Base-by-base conservation (phyloP, 2,113 vertebrate genomes). In the Paratilapia polleni region DNA sequence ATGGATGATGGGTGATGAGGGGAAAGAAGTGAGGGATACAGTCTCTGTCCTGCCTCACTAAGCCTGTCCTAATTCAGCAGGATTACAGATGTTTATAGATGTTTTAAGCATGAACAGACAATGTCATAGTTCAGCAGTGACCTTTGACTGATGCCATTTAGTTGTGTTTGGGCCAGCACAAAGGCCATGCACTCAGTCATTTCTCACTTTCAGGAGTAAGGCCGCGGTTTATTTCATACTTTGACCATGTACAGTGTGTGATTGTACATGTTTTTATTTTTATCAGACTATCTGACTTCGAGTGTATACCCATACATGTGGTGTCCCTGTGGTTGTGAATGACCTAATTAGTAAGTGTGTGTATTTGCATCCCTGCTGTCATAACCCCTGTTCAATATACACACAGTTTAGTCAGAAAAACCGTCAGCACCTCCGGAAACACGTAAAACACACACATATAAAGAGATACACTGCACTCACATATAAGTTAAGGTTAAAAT, bases 1-100 rank as follows among this genome's bases (percentile, higher is more conserved):
- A 87, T 66, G 74, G 79, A 80, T 82, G 59, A 54, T 52, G 43
- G 43, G 43, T 8, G 59, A 73, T 64, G 77, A 78, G 63, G 61
- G 74, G 24, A 54, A 70, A 66, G 87, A 56, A 64, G 6, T 4
- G 59, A 79, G 60, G 52, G 20, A 68, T 76, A 31, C 41, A 41
- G 77, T 76, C 58, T 77, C 41, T 82, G 41, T 83, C 43, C 76
- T 56, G 86, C 77, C 36, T 70, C 70, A 38, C 82, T 90, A 57
- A 88, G 10, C 78, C 66, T 76, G 49, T 81, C 22, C 52, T 85
- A 57, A 89, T 83, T 61, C 63, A 77, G n/a, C 58, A 22, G 81
- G 77, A 86, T 91, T 79, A 82, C 60, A 41, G 59, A 64, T 79
- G 86, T 88, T 82, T 87, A 81, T 31, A 83, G 52, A 74, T 77